A percentile compares a stretch with the other conserved stretches of the same genome.
Conservation (phyloP, 2,113 vertebrate species). For the Tyto alba region DNA sequence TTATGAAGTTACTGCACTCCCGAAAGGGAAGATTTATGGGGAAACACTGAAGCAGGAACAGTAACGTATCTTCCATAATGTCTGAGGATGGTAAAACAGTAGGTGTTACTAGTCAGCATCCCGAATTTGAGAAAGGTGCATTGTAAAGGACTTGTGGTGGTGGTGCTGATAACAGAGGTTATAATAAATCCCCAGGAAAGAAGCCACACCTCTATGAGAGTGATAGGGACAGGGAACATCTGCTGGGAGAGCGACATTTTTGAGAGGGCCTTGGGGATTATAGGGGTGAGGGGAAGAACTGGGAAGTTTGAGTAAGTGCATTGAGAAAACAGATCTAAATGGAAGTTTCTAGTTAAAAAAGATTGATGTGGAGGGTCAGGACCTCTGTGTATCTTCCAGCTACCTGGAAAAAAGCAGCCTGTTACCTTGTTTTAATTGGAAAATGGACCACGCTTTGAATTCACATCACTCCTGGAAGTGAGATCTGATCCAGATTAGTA, state of each 20-base stretch:
- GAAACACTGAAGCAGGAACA: neutral
- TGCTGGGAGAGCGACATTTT: neutral
- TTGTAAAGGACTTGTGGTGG: neutral
- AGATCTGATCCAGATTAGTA: conserved; percentile 45
- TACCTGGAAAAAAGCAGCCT: neutral
- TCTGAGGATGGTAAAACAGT: neutral
- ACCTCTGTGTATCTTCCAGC: neutral
- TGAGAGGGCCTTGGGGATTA: neutral
- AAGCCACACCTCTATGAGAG: neutral
- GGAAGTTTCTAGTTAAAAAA: neutral
- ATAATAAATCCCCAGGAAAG: neutral
- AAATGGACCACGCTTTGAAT: neutral
- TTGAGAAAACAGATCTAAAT: neutral
- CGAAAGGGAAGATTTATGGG: neutral
- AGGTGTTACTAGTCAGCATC: neutral
- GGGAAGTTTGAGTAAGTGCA: neutral
- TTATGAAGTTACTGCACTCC: neutral
- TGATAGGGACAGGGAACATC: neutral
- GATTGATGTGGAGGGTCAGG: neutral
- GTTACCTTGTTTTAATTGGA: conserved; percentile 19
- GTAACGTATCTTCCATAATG: neutral
- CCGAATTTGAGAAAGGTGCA: neutral
- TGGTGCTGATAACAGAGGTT: neutral
- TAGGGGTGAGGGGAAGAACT: neutral
- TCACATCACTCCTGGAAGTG: neutral